phyloP scores from a whole-genome alignment of 2,113 vertebrate species.

The Tor tambroides region DNA sequence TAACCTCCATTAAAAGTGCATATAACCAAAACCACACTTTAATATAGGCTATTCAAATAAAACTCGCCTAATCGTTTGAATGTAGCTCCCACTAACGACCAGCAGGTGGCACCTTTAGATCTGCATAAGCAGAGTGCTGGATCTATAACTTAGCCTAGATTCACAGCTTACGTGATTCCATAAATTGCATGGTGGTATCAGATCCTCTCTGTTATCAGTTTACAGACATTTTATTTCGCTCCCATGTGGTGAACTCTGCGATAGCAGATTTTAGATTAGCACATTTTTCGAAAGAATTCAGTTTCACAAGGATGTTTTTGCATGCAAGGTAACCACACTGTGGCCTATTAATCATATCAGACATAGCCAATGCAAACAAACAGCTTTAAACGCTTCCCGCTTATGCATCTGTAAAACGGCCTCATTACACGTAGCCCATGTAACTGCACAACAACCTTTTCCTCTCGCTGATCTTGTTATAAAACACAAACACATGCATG shows the following conservation, averaged over 20 bases:
- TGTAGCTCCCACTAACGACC: constrained; percentile 48
- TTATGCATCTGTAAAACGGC: constrained; percentile 3
- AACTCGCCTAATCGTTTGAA: not conserved
- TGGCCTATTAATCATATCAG: not conserved
- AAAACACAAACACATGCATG: constrained; percentile 56
- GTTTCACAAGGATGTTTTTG: not conserved
- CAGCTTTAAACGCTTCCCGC: constrained; percentile 2
- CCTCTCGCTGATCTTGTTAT: constrained; percentile 70
- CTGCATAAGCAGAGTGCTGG: constrained; percentile 35
- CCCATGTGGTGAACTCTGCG: constrained; percentile 2
- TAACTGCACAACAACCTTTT: constrained; percentile 69
- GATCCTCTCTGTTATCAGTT: constrained; percentile 14
- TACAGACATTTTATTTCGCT: constrained; percentile 6
- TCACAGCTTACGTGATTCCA: constrained; percentile 22
- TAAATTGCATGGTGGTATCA: constrained; percentile 33
- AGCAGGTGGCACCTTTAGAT: constrained; percentile 77
- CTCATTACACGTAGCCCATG: constrained; percentile 36
- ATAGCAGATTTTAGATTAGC: constrained; percentile 30
- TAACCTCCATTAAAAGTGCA: not conserved
- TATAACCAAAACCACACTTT: not conserved
- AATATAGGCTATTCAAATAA: not conserved
- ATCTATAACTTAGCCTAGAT: not conserved
- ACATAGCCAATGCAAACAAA: constrained; percentile 13
- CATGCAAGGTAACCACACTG: not conserved
- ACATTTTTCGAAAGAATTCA: not conserved